These are phyloP conservation scores for Hypomecis atomaria DNA, from an alignment of 2,888 invertebrate species.

Conservation along the genomic window DNA sequence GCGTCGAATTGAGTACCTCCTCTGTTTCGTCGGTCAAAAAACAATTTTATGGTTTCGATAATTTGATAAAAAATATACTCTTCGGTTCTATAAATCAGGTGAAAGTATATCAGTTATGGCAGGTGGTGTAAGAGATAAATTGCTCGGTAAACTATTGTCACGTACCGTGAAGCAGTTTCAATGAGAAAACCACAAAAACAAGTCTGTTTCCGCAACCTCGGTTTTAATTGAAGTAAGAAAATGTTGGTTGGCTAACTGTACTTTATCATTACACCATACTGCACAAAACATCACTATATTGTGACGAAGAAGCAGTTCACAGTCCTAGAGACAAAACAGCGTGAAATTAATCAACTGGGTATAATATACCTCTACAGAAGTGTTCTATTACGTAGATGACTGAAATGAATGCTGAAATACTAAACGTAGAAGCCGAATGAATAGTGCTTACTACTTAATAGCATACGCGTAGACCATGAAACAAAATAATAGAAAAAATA, in stretches of 20 bases:
- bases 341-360: too few relatives aligned
- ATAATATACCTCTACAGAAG: too few relatives aligned
- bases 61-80: conserved; percentile 25
- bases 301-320: too few relatives aligned
- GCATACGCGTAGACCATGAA: not conserved
- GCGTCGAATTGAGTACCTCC: too few relatives aligned
- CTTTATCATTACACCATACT: conserved; percentile 5
- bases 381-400: too few relatives aligned
- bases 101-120: conserved; percentile 51
- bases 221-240: conserved; percentile 39
- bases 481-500: too few relatives aligned
- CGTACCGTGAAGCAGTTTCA: conserved; percentile 56
- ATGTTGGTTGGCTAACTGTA: conserved; percentile 28
- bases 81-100: conserved; percentile 37
- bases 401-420: not conserved
- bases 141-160: conserved; percentile 51
- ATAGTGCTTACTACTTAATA: too few relatives aligned
- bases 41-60: conserved; percentile 14
- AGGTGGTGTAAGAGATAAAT: conserved; percentile 45
- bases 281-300: not conserved
- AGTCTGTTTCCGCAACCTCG: conserved; percentile 38
- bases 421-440: not conserved
- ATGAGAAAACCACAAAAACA: conserved; percentile 45
- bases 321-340: too few relatives aligned
- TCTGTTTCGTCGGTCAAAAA: too few relatives aligned